Conservation (phyloP, 2,888 invertebrate species). For the Tetheella fluctuosa region DNA sequence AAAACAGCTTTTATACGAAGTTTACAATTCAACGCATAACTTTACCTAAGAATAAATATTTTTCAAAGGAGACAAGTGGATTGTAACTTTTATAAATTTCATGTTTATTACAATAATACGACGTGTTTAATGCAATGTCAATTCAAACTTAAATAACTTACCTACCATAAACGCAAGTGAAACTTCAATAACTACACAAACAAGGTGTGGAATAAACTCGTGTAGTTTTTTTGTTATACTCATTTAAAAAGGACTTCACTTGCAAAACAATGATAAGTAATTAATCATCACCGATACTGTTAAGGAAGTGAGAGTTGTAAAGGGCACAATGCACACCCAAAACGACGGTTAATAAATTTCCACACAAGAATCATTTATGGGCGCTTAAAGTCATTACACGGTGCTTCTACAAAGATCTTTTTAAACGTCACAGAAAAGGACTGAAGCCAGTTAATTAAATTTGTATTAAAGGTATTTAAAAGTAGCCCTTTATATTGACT, state of each 20-base stretch:
- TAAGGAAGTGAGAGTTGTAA: conserved; percentile 60
- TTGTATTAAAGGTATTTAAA: conserved; percentile 74
- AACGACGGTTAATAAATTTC: conserved; percentile 74
- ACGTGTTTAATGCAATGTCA: conserved; percentile 22
- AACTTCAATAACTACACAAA: conserved; percentile 40
- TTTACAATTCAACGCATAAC: conserved; percentile 7
- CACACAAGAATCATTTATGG: conserved; percentile 75
- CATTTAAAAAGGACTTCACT: conserved; percentile 38
- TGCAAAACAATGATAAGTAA: conserved; percentile 54
- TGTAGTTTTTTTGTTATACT: conserved; percentile 41
- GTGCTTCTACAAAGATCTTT: conserved; percentile 73
- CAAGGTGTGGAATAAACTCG: conserved; percentile 45
- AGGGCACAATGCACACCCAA: conserved; percentile 65
- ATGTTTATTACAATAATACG: conserved; percentile 15
- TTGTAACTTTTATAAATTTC: conserved; percentile 4
- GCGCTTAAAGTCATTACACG: conserved; percentile 80
- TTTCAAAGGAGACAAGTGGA: background rate
- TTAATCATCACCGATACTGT: conserved; percentile 65
- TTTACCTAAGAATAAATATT: conserved; percentile 15
- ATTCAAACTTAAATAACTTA: conserved; percentile 35
- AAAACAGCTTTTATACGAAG: conserved; percentile 8
- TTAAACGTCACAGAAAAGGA: conserved; percentile 71
- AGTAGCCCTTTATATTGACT: conserved; percentile 72
- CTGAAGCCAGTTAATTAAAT: conserved; percentile 80
- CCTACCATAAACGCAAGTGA: conserved; percentile 35